Conservation (phyloP, 2,797 vertebrate species). For the Loris lydekkerianus region DNA sequence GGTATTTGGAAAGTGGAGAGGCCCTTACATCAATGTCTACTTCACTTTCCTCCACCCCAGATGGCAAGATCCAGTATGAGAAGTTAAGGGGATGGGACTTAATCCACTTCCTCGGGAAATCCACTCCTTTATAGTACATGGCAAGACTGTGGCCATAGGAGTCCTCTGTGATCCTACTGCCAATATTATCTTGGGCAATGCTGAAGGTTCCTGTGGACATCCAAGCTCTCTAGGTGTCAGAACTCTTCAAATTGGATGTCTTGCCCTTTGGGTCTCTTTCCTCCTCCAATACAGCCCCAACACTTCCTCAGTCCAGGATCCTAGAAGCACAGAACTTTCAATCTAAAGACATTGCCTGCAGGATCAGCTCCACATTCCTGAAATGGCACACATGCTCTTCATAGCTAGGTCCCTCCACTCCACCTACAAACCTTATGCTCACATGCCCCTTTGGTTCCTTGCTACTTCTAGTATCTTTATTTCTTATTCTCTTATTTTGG, state of each 20-base stretch:
- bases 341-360: not conserved
- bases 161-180: not conserved
- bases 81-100: conserved; percentile 1
- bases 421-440: not conserved
- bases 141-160: not conserved
- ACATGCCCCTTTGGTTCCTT: not conserved
- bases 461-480: not conserved
- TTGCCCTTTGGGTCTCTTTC: not conserved
- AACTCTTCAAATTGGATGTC: not conserved
- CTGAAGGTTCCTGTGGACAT: not conserved
- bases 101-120: conserved; percentile 64
- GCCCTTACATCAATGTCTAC: not conserved
- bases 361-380: not conserved
- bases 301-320: not conserved
- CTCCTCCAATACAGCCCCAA: not conserved
- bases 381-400: not conserved
- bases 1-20: not conserved
- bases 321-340: not conserved
- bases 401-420: not conserved
- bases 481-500: not conserved
- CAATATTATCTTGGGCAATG: not conserved
- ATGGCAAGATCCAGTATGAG: not conserved
- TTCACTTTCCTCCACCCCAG: conserved; percentile 8
- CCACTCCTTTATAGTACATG: not conserved
- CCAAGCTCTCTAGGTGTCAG: not conserved